Evolutionary conservation across 2,113 vertebrate species (phyloP), one percentile per base, ranked within the genome.

Genomic region (Pelobates fuscus): DNA sequence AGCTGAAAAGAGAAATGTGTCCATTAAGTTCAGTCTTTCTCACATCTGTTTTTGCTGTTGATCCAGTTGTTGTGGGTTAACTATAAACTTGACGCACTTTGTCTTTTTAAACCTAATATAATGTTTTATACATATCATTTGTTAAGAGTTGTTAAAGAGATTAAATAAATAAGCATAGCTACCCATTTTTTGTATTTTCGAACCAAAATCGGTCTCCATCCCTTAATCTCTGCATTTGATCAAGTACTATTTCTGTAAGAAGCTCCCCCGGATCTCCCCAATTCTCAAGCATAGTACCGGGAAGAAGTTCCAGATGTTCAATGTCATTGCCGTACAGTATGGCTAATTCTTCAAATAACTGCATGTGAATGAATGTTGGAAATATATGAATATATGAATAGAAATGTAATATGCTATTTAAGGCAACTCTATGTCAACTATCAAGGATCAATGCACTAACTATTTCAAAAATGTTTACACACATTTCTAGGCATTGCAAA

Each of bases 151-250:
- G n/a, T n/a, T n/a, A n/a, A n/a, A n/a, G n/a, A n/a, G n/a, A n/a
- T n/a, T n/a, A n/a, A n/a, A n/a, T 4, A 17, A 1, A 49, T 26
- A 14, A 10, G 18, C 30, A 43, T 26, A 32, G 37, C 79, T 81
- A 95, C 94, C 92, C 91, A 66, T 95, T 95, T 75, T 83, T 87
- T 64, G 78, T 89, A 58, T 95, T 95, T 85, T 96, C 94, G 78
- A 96, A 96, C 94, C 94, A 96, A 80, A 94, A 96, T 29, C 93
- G 92, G 65, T 96, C 94, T 10, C 93, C 94, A 29, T 95, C 92
- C 54, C 94, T 82, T 23, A 95, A 87, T 5, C 93, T 87, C 64
- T 93, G 82, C 79, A 96, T 94, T 82, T 96, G 94, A 59, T 95
- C 91, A 6, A 93, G 73, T 54, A 94, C 84, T 1, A 95, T 92